Evolutionary conservation across 1,140 invertebrate species (phyloP).

Genomic region (Pachyrhynchus sulphureomaculatus): DNA sequence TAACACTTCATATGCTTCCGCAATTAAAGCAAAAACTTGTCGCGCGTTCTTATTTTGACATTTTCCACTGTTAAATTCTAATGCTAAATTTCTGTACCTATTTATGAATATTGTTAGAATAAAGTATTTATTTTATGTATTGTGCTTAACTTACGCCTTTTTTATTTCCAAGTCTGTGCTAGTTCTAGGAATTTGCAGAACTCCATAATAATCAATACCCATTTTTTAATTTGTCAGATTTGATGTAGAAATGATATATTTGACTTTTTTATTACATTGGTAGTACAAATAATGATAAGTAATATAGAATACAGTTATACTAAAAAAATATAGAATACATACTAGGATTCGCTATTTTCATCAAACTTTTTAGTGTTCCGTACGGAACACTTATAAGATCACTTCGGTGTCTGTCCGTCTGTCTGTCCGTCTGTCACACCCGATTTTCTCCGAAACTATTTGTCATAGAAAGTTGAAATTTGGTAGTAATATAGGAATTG

Average conservation of each 20-base stretch:
- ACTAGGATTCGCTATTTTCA: too few relatives aligned
- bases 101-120: conserved; percentile 41
- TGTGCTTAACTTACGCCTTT: conserved; percentile 58
- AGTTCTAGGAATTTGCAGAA: conserved; percentile 66
- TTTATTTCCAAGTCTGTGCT: conserved; percentile 73
- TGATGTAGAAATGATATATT: neutral
- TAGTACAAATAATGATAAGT: neutral
- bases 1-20: conserved; percentile 82
- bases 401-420: too few relatives aligned
- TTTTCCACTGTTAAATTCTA: conserved; percentile 50
- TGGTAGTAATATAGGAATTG: too few relatives aligned
- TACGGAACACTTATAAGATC: too few relatives aligned
- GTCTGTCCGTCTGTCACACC: too few relatives aligned
- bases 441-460: too few relatives aligned
- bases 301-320: neutral
- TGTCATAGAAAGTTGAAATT: too few relatives aligned
- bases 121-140: neutral
- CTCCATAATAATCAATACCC: conserved; percentile 76
- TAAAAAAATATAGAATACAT: neutral
- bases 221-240: conserved; percentile 30
- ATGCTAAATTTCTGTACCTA: conserved; percentile 46
- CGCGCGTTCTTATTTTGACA: conserved; percentile 47
- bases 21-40: conserved; percentile 56
- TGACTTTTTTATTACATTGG: neutral
- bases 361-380: too few relatives aligned